Conservation (phyloP, 2,797 vertebrate species). For the Sebastes vulpes region DNA sequence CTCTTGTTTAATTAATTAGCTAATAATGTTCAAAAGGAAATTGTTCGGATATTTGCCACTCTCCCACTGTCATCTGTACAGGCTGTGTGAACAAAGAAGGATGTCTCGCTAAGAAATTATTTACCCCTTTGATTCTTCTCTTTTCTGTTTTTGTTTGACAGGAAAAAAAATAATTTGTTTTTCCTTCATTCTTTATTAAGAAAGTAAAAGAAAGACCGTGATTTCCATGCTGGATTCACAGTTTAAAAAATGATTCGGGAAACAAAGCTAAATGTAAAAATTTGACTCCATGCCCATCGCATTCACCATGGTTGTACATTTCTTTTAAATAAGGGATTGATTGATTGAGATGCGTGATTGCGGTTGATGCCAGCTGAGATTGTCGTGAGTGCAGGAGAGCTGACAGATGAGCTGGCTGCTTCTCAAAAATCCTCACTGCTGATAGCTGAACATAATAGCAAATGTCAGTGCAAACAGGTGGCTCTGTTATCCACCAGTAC, state of each 20-base stretch:
- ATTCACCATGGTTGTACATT: constrained; percentile 8
- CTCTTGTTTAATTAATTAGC: constrained; percentile 48
- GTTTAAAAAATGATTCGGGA: not conserved
- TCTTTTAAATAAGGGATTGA: constrained; percentile 15
- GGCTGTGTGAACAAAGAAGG: constrained; percentile 28
- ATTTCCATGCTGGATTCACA: not conserved
- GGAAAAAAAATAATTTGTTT: not conserved
- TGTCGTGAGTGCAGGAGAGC: constrained; percentile 18
- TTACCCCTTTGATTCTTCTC: not conserved
- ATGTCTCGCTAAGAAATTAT: not conserved
- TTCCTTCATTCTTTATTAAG: not conserved
- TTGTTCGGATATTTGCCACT: constrained; percentile 29
- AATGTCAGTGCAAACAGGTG: constrained; percentile 64
- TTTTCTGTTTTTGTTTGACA: not conserved
- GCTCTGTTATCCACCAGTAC: constrained; percentile 39
- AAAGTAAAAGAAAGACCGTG: not conserved
- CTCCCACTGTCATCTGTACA: constrained; percentile 15
- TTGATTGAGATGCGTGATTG: constrained; percentile 42
- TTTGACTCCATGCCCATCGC: not conserved
- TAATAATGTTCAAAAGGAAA: constrained; percentile 47
- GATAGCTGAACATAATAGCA: constrained; percentile 59
- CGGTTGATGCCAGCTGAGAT: constrained; percentile 33
- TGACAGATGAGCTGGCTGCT: constrained; percentile 31
- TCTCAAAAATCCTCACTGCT: constrained; percentile 35
- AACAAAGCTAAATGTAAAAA: constrained; percentile 6